phyloP scores from a whole-genome alignment of 2,797 vertebrate genomes.

The Phrynocephalus forsythii region DNA sequence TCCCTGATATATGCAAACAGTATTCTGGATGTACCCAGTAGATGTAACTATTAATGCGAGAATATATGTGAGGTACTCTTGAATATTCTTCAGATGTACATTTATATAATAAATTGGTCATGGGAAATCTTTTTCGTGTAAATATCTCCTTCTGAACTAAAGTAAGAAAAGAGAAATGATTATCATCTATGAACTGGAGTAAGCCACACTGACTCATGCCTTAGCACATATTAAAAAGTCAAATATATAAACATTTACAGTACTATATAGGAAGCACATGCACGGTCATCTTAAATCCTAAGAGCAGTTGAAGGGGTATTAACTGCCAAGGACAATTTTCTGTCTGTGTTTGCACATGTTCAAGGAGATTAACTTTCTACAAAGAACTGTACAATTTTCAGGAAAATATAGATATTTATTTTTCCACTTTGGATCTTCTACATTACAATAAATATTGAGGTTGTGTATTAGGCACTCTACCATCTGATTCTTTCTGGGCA shows the following conservation, averaged over 20 bases:
- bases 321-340: constrained; percentile 8
- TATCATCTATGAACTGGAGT: neutral
- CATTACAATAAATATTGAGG: constrained; percentile 37
- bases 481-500: constrained; percentile 9
- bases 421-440: constrained; percentile 23
- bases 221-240: constrained; percentile 4
- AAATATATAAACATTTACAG: neutral
- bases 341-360: constrained; percentile 14
- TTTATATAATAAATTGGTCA: neutral
- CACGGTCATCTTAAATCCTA: constrained; percentile 18
- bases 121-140: neutral
- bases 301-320: neutral
- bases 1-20: neutral
- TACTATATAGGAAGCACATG: neutral
- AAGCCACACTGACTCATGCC: neutral
- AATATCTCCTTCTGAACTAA: neutral
- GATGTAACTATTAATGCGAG: neutral
- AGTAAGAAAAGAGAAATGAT: neutral
- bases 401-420: constrained; percentile 2
- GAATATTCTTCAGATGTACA: constrained; percentile 1
- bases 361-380: constrained; percentile 15
- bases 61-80: neutral
- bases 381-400: constrained; percentile 26
- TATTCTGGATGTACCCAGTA: neutral
- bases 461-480: neutral